A percentile compares a stretch with the other conserved stretches of the same genome.
Evolutionary conservation across 2,888 invertebrate species (phyloP).

Genomic region (Halocaridina rubra): DNA sequence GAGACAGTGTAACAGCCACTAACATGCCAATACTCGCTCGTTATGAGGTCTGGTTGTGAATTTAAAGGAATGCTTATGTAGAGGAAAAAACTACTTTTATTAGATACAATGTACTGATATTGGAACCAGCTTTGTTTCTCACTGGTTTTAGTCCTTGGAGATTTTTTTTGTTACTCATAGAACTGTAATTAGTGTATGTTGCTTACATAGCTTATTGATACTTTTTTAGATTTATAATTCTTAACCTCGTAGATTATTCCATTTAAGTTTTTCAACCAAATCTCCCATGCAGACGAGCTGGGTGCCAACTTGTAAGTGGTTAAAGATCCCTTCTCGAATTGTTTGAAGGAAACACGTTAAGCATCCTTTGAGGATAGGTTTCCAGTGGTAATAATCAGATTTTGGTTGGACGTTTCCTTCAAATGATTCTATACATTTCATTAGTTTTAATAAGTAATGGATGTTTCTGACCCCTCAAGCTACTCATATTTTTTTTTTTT

Average conservation of each 20-base stretch:
- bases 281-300: not conserved
- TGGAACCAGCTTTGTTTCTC: too few species aligned
- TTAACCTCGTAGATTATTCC: too few species aligned
- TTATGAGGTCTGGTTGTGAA: conserved; percentile 11
- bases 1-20: conserved; percentile 30
- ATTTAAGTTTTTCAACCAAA: not conserved
- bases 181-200: too few species aligned
- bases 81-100: not conserved
- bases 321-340: not conserved
- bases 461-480: not conserved
- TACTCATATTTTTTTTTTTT: not conserved
- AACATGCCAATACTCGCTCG: not conserved
- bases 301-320: conserved; percentile 31
- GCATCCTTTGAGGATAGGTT: not conserved
- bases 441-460: conserved; percentile 12
- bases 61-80: not conserved
- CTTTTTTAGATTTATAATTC: too few species aligned
- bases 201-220: too few species aligned
- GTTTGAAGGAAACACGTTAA: conserved; percentile 24
- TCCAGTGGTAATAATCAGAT: not conserved
- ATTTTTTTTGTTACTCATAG: too few species aligned
- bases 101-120: too few species aligned
- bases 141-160: too few species aligned
- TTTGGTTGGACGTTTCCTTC: conserved; percentile 17
- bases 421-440: conserved; percentile 23